Percentiles rank a stretch among this genome's conserved stretches.
These are phyloP conservation scores for Carcharodon carcharias DNA, from an alignment of 2,797 vertebrate species.

Conservation along the genomic window DNA sequence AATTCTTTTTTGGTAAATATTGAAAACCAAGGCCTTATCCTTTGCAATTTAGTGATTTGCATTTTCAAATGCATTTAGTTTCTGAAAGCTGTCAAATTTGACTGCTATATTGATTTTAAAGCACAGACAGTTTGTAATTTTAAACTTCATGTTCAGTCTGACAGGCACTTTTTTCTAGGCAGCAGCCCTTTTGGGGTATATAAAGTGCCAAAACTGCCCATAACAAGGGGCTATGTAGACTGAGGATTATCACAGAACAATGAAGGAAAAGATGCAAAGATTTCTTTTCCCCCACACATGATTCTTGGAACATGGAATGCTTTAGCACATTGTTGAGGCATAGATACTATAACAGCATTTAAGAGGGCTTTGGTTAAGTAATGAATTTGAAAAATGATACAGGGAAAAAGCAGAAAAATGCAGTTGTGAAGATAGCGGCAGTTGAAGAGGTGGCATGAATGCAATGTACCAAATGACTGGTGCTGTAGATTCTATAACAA, in stretches of 20 bases:
- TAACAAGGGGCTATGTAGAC: background rate
- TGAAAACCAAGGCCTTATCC: background rate
- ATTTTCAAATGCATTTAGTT: background rate
- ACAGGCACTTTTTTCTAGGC: background rate
- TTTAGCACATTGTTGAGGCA: background rate
- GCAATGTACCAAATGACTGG: background rate
- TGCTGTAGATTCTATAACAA: background rate
- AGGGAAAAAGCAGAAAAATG: background rate
- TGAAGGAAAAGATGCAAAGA: background rate
- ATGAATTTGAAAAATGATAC: background rate
- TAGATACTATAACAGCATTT: background rate
- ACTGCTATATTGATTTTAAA: background rate
- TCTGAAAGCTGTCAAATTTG: background rate
- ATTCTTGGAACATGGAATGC: background rate
- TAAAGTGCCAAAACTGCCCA: background rate
- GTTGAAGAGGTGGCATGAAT: background rate
- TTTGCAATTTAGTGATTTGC: background rate
- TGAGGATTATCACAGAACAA: background rate
- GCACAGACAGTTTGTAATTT: background rate
- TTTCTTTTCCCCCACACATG: background rate
- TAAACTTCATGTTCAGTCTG: background rate
- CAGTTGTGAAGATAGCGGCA: background rate
- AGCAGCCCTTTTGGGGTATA: background rate
- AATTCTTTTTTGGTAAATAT: background rate
- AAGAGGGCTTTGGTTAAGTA: background rate